These are phyloP conservation scores for Scaptomyza graminum DNA, from an alignment of 1,140 invertebrate genomes.

Conservation along the genomic window DNA sequence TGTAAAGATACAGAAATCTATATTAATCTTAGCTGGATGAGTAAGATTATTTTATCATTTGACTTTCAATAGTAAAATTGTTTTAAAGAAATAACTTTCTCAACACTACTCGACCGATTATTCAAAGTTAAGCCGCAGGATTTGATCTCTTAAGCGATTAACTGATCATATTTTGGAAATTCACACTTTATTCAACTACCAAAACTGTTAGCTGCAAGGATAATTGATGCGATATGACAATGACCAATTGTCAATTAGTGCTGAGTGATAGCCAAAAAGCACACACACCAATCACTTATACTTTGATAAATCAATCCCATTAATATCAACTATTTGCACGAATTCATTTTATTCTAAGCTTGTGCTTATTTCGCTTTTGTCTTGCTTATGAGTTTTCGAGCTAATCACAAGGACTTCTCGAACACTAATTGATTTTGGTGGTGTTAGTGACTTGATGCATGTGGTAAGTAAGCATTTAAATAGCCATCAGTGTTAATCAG, in stretches of 20 bases:
- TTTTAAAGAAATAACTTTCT: too few species aligned
- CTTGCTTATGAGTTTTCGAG: neutral
- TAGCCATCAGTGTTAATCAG: constrained; percentile 16
- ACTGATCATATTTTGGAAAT: too few species aligned
- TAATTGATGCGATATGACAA: too few species aligned
- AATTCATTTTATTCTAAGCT: neutral
- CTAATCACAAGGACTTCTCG: neutral
- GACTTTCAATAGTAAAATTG: too few species aligned
- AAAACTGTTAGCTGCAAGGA: too few species aligned
- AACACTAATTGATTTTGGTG: neutral
- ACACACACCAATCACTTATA: neutral
- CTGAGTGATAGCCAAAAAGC: neutral
- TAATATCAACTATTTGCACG: neutral
- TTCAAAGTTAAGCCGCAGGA: too few species aligned
- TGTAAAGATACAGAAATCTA: too few species aligned
- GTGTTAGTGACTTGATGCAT: constrained; percentile 3
- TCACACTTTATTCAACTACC: too few species aligned
- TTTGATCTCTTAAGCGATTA: too few species aligned
- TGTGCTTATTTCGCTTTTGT: neutral
- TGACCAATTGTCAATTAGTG: neutral
- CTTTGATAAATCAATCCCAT: neutral
- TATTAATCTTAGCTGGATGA: too few species aligned
- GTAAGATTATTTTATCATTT: too few species aligned
- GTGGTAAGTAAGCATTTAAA: constrained; percentile 6
- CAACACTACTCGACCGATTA: too few species aligned